Evolutionary conservation across 2,113 vertebrate genomes (phyloP), one percentile per base, ranked within the genome.

Genomic region (Oenanthe oenanthe): DNA sequence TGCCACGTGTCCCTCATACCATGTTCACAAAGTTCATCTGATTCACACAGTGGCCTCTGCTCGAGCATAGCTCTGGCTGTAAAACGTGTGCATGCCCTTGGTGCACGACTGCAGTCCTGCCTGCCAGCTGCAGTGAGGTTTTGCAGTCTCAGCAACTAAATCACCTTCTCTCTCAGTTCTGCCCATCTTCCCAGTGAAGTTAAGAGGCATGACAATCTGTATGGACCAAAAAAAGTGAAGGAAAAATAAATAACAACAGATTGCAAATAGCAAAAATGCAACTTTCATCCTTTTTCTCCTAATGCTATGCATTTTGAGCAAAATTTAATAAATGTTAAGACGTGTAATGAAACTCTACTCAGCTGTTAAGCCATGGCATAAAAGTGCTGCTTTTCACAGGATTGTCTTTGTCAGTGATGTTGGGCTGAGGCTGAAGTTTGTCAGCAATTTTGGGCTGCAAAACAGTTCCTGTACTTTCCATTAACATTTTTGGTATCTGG

Each of bases 41-140:
- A 58, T 34, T 36, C 58, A 19, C 19, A 4, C 4, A 48, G 17
- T 11, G 12, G 4, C 34, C 83, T 75, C 19, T 38, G 29, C 28
- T 48, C 0, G 4, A 58, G 12, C 42, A 67, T 8, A 57, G 21
- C 8, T 72, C 26, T 24, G 28, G 19, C 17, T 54, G 2, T 20
- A 47, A 45, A 71, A 63, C 34, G 10, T 3, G 1, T 17, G 13
- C 3, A 3, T 11, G 43, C 14, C 38, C 14, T 45, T 42, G 19
- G 3, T 9, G 36, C 38, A 36, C 0, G 4, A 53, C 62, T 54
- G 42, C 47, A 50, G 38, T 36, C 1, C 0, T 13, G 38, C 45
- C 53, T 57, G 68, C 38, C n/a, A 75, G 53, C 53, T 83, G 48
- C 32, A 50, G 19, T 1, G 48, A 91, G 57, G 48, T 67, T 87